Base-by-base conservation (phyloP, 1,140 invertebrate genomes). In the Diachasmimorpha longicaudata region DNA sequence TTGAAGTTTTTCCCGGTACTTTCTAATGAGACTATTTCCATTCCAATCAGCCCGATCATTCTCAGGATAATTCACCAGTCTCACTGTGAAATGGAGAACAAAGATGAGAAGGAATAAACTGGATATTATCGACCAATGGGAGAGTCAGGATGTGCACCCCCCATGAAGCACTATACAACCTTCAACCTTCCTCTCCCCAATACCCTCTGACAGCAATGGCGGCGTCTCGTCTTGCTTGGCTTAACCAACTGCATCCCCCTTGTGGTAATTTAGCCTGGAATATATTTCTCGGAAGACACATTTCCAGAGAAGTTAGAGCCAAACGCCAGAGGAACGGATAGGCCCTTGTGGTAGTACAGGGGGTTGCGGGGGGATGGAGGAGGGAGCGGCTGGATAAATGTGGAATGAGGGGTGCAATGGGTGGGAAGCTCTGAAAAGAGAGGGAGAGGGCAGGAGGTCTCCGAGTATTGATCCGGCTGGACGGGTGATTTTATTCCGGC, bases 381-480 rank as follows among this genome's bases (percentile, higher is more conserved):
- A 5, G 21, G 10, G 3, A 14, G 44, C 37, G 25, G 63, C 10
- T 67, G 39, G 46, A 13, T 66, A 31, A 16, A 14, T 23, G 13
- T 2, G 55, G 39, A 44, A 71, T 44, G 67, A 63, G 70, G 37
- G 25, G n/a, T 6, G 67, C 70, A 25, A 70, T 37, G 66, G 52
- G 48, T 48, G 48, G 77, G 69, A 63, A 72, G 69, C 68, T 72
- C 36, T 69, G 72, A 58, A 14, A 75, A 44, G 48, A 36, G 63
- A 44, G 58, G 55, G 69, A 66, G 77, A 75, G 72, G 58, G 44
- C 58, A 68, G 58, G 55, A 73, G 69, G 63, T 67, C 72, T 75
- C 63, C 16, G 48, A 75, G 77, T 80, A 80, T 80, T 80, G 79
- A 80, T 80, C 79, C 58, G 58, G 75, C 76, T 76, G 72, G 76